Base-by-base conservation (phyloP, 2,888 invertebrate species). In the Eupithecia tripunctaria region DNA sequence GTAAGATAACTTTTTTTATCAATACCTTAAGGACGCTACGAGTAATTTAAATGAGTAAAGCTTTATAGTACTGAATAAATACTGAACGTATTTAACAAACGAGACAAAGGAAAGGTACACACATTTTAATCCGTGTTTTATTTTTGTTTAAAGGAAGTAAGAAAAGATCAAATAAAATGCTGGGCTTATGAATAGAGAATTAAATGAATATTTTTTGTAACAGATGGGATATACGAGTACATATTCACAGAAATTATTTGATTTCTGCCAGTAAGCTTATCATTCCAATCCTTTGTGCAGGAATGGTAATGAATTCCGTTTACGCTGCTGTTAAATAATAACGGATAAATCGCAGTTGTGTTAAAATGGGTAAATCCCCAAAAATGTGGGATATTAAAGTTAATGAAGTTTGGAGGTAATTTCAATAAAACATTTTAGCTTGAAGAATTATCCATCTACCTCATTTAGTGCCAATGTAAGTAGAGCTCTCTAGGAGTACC, bases 1-100 rank as follows among this genome's bases (percentile, higher is more conserved):
- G 74, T 74, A 63, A 74, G 74, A 41, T 5, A 15, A 15, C 5
- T 59, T 47, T 66, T 47, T 47, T 38, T 10, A 36, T 36, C 10
- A 36, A 12, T 12, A 36, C 36, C 12, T 1, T 36, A 38, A 43
- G 7, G 18, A n/a, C 7, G 18, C n/a, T 43, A n/a, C 18, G n/a
- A 4, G 41, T 41, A 15, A 41, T 15, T 41, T 0, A 15, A 41
- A 41, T 15, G 8, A n/a, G n/a, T n/a, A 43, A 8, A 32, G 32
- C 8, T 36, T 8, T 10, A 8, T 36, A 36, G 1, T 8, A 36
- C 10, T 36, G 8, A 36, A n/a, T 47, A 47, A n/a, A 47, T n/a
- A 47, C n/a, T 8, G n/a, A 47, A n/a, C 18, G n/a, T 47, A 47
- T n/a, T 8, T 0, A 18, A 47, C 32, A 5, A 32, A 43, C 1